These are phyloP conservation scores for Xyrichtys novacula DNA, from an alignment of 2,797 vertebrate genomes.

Conservation along the genomic window DNA sequence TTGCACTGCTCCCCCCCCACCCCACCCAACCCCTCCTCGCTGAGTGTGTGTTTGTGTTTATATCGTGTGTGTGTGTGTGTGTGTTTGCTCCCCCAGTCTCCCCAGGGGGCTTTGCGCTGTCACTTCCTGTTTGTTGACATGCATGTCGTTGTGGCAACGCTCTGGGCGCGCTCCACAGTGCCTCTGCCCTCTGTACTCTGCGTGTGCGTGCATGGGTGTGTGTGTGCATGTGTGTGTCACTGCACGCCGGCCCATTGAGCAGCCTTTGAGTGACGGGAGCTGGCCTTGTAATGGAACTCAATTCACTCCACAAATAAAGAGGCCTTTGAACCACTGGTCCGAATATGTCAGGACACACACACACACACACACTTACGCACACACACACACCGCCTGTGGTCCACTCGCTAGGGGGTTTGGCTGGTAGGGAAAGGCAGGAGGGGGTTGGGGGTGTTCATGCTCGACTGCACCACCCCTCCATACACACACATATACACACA, in stretches of 20 bases:
- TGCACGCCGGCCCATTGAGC: conserved; percentile 71
- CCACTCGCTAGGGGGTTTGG: conserved; percentile 71
- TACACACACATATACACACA: neutral
- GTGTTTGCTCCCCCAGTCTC: conserved; percentile 70
- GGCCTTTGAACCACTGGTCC: conserved; percentile 79
- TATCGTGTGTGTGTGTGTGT: conserved; percentile 49
- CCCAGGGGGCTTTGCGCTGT: conserved; percentile 76
- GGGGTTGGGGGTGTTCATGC: conserved; percentile 68
- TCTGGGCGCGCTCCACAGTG: conserved; percentile 75
- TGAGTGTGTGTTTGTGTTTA: conserved; percentile 18
- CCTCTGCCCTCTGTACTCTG: conserved; percentile 54
- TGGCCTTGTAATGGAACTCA: conserved; percentile 83
- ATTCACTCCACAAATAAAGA: conserved; percentile 85
- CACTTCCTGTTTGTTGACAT: conserved; percentile 84
- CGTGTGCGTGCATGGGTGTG: conserved; percentile 33
- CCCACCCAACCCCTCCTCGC: conserved; percentile 26
- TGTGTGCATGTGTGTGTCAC: conserved; percentile 56
- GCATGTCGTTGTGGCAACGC: conserved; percentile 75
- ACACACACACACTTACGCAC: conserved; percentile 49
- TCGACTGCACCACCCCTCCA: conserved; percentile 64
- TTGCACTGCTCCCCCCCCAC: conserved; percentile 33
- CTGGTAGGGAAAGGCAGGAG: conserved; percentile 46
- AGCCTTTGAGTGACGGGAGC: conserved; percentile 76
- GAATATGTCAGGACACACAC: conserved; percentile 71
- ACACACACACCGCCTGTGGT: conserved; percentile 70